phyloP scores from a whole-genome alignment of 2,113 vertebrate genomes.

The Pteropus alecto region DNA sequence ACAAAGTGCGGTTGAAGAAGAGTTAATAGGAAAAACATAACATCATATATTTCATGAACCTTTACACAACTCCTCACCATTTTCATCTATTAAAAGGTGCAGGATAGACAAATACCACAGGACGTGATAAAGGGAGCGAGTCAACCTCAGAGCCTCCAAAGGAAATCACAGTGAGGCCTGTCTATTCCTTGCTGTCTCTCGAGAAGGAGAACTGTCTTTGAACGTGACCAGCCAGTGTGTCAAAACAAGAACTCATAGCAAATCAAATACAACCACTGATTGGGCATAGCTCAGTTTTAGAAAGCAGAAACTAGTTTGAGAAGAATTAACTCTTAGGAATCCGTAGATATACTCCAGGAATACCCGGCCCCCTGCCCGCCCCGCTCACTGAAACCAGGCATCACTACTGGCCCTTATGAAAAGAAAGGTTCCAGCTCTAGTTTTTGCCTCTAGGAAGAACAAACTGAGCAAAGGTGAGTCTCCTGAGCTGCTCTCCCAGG shows the following conservation, averaged over 20 bases:
- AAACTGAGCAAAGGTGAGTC: neutral
- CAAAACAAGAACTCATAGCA: neutral
- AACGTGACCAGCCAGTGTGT: neutral
- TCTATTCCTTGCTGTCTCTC: neutral
- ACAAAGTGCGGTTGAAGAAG: neutral
- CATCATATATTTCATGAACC: neutral
- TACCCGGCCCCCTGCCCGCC: too few relatives aligned
- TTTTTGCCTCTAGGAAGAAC: neutral
- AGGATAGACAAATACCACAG: neutral
- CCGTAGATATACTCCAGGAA: neutral
- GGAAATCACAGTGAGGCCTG: neutral
- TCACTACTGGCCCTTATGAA: neutral
- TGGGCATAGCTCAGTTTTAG: neutral
- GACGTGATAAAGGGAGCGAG: neutral
- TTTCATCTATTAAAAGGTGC: neutral
- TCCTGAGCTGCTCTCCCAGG: neutral
- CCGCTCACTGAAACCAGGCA: neutral
- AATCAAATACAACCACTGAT: neutral
- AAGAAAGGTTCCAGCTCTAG: neutral
- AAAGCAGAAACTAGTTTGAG: neutral
- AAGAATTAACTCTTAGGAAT: neutral
- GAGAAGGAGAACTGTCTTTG: neutral
- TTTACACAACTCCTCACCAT: neutral
- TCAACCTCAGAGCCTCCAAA: neutral
- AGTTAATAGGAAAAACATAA: neutral